A percentile compares a stretch with the other conserved stretches of the same genome.
These are phyloP conservation scores for Lutraria lutraria DNA, from an alignment of 2,888 invertebrate genomes.

Conservation along the genomic window DNA sequence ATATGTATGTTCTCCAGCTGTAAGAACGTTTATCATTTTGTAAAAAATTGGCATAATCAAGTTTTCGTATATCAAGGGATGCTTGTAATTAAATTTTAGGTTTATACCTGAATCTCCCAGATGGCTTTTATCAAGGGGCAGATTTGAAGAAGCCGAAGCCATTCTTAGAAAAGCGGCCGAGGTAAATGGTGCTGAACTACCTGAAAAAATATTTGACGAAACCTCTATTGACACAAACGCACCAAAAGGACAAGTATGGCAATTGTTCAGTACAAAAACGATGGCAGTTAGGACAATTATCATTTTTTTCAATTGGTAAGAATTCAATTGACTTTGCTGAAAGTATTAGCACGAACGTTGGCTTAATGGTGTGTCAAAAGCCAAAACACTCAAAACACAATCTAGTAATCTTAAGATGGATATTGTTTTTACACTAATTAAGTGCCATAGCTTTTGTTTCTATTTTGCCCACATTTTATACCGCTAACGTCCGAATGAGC, in stretches of 20 bases:
- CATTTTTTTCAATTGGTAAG: constrained; percentile 75
- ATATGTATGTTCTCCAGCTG: no score
- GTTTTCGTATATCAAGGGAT: no score
- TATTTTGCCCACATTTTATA: no score
- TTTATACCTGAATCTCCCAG: constrained; percentile 75
- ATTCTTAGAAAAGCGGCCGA: constrained; percentile 71
- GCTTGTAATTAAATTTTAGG: constrained; percentile 52
- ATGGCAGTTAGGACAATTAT: constrained; percentile 66
- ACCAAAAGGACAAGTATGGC: constrained; percentile 60
- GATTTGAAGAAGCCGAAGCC: constrained; percentile 69
- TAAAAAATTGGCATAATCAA: no score
- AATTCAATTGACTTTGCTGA: background rate
- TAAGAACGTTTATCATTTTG: no score
- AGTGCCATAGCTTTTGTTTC: no score
- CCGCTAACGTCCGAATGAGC: no score
- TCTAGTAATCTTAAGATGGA: no score
- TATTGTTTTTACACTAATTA: no score
- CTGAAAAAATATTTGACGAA: constrained; percentile 66
- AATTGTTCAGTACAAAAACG: constrained; percentile 68
- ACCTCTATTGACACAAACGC: constrained; percentile 27
- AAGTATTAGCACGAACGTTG: no score
- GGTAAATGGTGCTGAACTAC: constrained; percentile 67
- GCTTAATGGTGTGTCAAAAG: no score
- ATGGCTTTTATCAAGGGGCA: constrained; percentile 71
- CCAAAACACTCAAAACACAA: no score